phyloP scores from a whole-genome alignment of 2,797 vertebrate species.

The Orientallactaga sibirica region DNA sequence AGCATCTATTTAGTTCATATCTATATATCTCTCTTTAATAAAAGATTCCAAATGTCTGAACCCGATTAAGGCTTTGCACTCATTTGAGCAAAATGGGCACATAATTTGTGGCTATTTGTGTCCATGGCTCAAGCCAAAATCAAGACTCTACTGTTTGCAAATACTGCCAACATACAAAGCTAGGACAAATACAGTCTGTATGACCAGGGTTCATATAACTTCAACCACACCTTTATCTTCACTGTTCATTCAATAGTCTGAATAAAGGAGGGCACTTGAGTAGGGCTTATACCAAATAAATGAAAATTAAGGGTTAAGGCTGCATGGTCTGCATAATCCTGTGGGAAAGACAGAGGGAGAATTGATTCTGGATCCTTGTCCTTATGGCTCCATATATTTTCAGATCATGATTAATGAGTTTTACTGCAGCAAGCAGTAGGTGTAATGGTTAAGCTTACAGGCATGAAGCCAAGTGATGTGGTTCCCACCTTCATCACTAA shows the following conservation, averaged over 20 bases:
- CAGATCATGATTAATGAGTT: background rate
- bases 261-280: background rate
- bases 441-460: background rate
- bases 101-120: background rate
- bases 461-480: background rate
- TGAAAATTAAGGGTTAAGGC: background rate
- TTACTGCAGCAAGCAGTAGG: background rate
- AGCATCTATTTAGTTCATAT: constrained; percentile 82
- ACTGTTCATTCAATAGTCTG: too few relatives aligned
- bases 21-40: constrained; percentile 85
- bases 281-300: background rate
- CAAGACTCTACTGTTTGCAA: constrained; percentile 24
- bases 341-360: background rate
- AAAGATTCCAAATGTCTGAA: constrained; percentile 67
- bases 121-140: background rate
- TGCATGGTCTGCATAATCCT: background rate
- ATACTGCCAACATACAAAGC: background rate
- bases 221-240: background rate
- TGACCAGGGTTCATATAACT: background rate
- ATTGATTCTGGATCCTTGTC: background rate
- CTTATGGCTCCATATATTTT: background rate
- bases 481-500: background rate
- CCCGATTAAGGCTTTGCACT: constrained; percentile 63
- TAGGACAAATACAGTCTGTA: background rate
- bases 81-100: constrained; percentile 44